Evolutionary conservation across 2,888 invertebrate genomes (phyloP).

Genomic region (Orthonevra nobilis): DNA sequence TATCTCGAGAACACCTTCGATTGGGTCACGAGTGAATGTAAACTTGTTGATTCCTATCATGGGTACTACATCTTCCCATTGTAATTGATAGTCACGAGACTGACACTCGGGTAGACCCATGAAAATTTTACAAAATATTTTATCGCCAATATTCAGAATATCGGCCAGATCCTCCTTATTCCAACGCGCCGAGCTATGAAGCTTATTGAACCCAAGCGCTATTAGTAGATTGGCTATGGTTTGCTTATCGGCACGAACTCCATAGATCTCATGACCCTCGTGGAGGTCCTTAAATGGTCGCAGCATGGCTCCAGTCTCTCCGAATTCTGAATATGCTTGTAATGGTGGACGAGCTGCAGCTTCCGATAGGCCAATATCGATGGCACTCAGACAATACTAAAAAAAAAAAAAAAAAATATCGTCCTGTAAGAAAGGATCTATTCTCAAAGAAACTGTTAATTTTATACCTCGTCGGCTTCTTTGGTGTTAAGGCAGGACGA

Average conservation of each 20-base stretch:
- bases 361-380: slow-evolving; percentile 36
- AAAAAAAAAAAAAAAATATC: too few relatives aligned
- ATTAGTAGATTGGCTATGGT: slow-evolving; percentile 71
- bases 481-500: slow-evolving; percentile 68
- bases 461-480: slow-evolving; percentile 65
- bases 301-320: slow-evolving; percentile 79
- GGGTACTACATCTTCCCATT: slow-evolving; percentile 53
- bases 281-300: slow-evolving; percentile 71
- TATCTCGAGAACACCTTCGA: slow-evolving; percentile 32
- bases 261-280: slow-evolving; percentile 71
- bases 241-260: slow-evolving; percentile 69
- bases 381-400: slow-evolving; percentile 32
- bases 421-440: too few relatives aligned
- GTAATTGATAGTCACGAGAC: slow-evolving; percentile 40
- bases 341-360: slow-evolving; percentile 78
- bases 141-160: slow-evolving; percentile 71
- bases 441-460: too few relatives aligned
- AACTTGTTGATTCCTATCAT: slow-evolving; percentile 71
- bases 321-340: slow-evolving; percentile 78
- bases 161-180: slow-evolving; percentile 69
- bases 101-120: slow-evolving; percentile 52
- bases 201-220: slow-evolving; percentile 65
- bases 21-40: slow-evolving; percentile 23
- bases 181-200: slow-evolving; percentile 71
- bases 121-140: slow-evolving; percentile 64